These are phyloP conservation scores for Hyperoplus immaculatus DNA, from an alignment of 2,797 vertebrate species.

Conservation along the genomic window DNA sequence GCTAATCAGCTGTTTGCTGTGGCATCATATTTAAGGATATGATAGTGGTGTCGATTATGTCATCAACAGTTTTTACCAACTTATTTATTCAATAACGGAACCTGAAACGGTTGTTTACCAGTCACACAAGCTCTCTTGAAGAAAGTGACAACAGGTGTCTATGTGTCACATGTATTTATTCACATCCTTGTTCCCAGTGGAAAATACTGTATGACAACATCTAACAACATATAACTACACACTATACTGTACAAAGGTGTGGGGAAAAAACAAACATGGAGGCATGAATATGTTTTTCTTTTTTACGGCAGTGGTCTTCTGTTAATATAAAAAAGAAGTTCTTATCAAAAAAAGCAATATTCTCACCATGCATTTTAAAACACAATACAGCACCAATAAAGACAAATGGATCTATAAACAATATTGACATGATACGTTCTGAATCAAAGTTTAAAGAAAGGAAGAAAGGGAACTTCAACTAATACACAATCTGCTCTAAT, in stretches of 20 bases:
- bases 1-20: neutral
- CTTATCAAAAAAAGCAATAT: conserved; percentile 82
- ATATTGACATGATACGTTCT: conserved; percentile 87
- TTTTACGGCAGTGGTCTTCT: conserved; percentile 76
- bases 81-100: conserved; percentile 12
- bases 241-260: conserved; percentile 79
- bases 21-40: conserved; percentile 2
- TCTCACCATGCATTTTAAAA: conserved; percentile 89
- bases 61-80: neutral
- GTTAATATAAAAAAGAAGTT: conserved; percentile 90
- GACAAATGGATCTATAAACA: conserved; percentile 91
- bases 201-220: conserved; percentile 82
- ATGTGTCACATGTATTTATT: conserved; percentile 82
- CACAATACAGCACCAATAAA: conserved; percentile 79
- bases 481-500: conserved; percentile 63
- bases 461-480: conserved; percentile 73
- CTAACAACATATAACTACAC: conserved; percentile 77
- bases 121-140: conserved; percentile 17
- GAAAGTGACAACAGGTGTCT: conserved; percentile 37
- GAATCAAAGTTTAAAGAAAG: conserved; percentile 76
- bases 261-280: conserved; percentile 64
- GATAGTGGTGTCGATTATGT: neutral
- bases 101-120: conserved; percentile 33
- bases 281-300: conserved; percentile 52
- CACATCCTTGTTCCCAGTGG: conserved; percentile 74